Evolutionary conservation across 2,797 vertebrate species (phyloP).

Genomic region (Luscinia luscinia): DNA sequence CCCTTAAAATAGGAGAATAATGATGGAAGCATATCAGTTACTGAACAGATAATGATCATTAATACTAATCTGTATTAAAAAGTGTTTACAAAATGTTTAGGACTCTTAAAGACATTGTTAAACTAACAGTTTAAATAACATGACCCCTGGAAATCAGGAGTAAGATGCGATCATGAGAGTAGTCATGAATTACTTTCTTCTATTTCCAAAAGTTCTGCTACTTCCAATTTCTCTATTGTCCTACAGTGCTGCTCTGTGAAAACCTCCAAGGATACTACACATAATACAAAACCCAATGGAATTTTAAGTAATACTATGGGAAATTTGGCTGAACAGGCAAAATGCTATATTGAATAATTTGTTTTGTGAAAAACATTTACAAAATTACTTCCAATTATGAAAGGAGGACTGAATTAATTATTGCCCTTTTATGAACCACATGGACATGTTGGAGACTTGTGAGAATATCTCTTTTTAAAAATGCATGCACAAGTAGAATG

Average conservation of each 20-base stretch:
- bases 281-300: neutral
- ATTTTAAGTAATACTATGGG: neutral
- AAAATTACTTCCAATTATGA: neutral
- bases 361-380: neutral
- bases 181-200: neutral
- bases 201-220: neutral
- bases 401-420: neutral
- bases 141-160: neutral
- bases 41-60: neutral
- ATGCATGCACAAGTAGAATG: neutral
- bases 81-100: neutral
- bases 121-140: neutral
- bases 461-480: neutral
- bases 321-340: neutral
- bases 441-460: neutral
- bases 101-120: neutral
- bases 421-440: neutral
- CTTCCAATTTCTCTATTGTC: neutral
- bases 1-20: neutral
- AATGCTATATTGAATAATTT: neutral
- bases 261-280: neutral
- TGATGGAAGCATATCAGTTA: neutral
- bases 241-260: neutral
- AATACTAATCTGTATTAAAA: neutral
- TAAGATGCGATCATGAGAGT: neutral